Evolutionary conservation across 2,888 invertebrate species (phyloP).

Genomic region (Acleris cristana): DNA sequence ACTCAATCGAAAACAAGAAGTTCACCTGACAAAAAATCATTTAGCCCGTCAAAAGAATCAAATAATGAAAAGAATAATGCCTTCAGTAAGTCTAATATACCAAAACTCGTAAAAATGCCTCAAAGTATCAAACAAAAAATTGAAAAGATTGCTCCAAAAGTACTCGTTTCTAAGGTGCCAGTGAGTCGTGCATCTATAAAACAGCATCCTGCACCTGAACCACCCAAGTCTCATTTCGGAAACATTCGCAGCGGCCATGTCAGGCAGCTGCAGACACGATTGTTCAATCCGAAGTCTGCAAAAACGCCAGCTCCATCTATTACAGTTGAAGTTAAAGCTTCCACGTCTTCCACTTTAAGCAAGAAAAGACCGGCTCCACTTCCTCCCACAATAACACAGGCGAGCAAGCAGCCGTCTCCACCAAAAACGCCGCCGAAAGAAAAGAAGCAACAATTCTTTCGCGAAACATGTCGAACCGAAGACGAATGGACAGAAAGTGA

Average conservation of each 20-base stretch:
- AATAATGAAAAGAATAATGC: conserved; percentile 35
- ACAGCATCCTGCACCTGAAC: conserved; percentile 72
- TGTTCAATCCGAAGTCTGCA: conserved; percentile 64
- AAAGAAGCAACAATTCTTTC: conserved; percentile 77
- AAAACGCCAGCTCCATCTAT: conserved; percentile 47
- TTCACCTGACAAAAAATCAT: conserved; percentile 38
- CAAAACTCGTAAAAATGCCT: conserved; percentile 66
- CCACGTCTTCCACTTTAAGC: conserved; percentile 59
- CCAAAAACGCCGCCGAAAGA: conserved; percentile 53
- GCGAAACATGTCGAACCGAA: conserved; percentile 86
- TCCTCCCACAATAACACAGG: conserved; percentile 52
- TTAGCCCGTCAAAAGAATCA: conserved; percentile 38
- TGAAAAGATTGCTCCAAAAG: conserved; percentile 66
- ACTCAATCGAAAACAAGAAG: conserved; percentile 31
- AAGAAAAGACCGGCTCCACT: conserved; percentile 73
- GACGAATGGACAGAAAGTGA: conserved; percentile 84
- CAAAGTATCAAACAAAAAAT: conserved; percentile 62
- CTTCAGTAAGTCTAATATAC: conserved; percentile 68
- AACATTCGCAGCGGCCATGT: conserved; percentile 77
- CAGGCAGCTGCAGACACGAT: conserved; percentile 74
- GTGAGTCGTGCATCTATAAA: conserved; percentile 69
- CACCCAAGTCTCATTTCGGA: conserved; percentile 76
- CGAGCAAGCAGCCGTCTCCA: conserved; percentile 55
- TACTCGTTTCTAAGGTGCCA: conserved; percentile 72
- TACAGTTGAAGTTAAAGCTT: conserved; percentile 56